Conservation (phyloP, 2,797 vertebrate genomes). For the Lepilemur ruficaudatus region DNA sequence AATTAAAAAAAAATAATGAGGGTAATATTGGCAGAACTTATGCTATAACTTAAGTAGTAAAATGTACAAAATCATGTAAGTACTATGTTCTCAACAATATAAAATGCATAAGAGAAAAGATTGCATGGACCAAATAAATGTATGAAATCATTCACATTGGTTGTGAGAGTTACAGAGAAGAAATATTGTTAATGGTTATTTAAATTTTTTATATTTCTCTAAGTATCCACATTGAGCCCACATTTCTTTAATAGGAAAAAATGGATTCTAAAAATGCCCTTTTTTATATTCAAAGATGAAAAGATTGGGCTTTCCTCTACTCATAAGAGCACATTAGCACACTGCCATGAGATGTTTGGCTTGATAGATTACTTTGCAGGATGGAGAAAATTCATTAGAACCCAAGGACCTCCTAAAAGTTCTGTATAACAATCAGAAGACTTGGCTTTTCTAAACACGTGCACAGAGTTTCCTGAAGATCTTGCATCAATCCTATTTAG, state of each 20-base stretch:
- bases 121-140: background rate
- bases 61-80: background rate
- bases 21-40: background rate
- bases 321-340: background rate
- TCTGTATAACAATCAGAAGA: background rate
- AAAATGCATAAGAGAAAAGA: background rate
- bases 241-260: slow-evolving; percentile 4
- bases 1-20: background rate
- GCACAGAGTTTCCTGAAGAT: background rate
- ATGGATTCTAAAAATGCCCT: background rate
- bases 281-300: background rate
- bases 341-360: background rate
- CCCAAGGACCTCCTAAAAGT: background rate
- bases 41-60: background rate
- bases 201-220: background rate
- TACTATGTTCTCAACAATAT: background rate
- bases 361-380: background rate
- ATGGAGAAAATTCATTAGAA: background rate
- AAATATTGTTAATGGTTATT: background rate
- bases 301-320: background rate
- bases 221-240: background rate
- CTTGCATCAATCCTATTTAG: background rate
- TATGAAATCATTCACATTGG: background rate
- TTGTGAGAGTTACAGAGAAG: background rate
- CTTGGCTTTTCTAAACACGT: background rate